A percentile compares a stretch with the other conserved stretches of the same genome.
Evolutionary conservation across 2,888 invertebrate genomes (phyloP).

Genomic region (Coleophora flavipennella): DNA sequence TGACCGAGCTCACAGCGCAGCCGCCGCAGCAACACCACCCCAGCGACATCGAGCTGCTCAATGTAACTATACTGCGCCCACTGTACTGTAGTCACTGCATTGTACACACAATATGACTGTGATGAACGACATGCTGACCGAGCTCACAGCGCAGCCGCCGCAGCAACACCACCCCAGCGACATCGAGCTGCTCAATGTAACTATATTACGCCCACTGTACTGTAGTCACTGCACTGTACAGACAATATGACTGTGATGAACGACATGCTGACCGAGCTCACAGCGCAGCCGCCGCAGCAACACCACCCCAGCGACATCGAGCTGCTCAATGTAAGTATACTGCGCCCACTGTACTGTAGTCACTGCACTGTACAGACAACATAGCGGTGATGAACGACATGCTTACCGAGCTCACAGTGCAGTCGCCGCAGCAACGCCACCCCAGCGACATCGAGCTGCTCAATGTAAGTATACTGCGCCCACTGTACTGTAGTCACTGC

Average conservation of each 20-base stretch:
- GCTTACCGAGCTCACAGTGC: constrained; percentile 91
- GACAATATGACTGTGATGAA: constrained; percentile 94
- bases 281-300: constrained; percentile 86
- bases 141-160: constrained; percentile 89
- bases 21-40: constrained; percentile 88
- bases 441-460: constrained; percentile 90
- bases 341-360: no score
- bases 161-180: constrained; percentile 89
- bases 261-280: constrained; percentile 95
- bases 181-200: constrained; percentile 87
- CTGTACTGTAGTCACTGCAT: no score
- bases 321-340: constrained; percentile 87
- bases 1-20: constrained; percentile 90
- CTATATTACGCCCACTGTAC: no score
- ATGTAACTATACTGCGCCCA: no score
- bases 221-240: no score
- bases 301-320: constrained; percentile 91
- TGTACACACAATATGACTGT: constrained; percentile 95
- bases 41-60: constrained; percentile 89
- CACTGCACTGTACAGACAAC: no score
- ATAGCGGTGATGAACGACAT: constrained; percentile 96
- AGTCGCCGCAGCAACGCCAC: constrained; percentile 88
- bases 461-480: no score
- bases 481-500: no score
- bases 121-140: constrained; percentile 95